These are phyloP conservation scores for Pseudomyrmex gracilis DNA, from an alignment of 1,140 invertebrate species.

Conservation along the genomic window DNA sequence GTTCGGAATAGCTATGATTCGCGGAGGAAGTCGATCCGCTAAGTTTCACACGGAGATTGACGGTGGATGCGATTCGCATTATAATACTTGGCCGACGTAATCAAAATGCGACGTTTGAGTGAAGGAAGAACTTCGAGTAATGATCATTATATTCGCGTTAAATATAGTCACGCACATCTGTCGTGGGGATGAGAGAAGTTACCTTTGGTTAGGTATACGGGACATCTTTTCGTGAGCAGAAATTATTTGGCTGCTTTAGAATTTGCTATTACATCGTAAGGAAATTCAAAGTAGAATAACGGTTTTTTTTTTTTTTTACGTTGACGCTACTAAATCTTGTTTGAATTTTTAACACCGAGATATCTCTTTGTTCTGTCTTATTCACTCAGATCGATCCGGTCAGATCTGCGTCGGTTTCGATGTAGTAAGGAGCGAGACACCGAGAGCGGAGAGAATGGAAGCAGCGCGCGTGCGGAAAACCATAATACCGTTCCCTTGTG, in stretches of 20 bases:
- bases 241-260: neutral
- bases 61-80: constrained; percentile 38
- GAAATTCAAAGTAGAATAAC: neutral
- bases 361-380: constrained; percentile 25
- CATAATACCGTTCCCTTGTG: constrained; percentile 30
- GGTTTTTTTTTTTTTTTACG: neutral
- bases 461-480: constrained; percentile 40
- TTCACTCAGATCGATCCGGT: constrained; percentile 5
- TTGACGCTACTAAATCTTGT: constrained; percentile 30
- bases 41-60: constrained; percentile 63
- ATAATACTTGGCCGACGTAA: constrained; percentile 21
- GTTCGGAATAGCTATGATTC: constrained; percentile 60
- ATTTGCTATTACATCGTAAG: neutral
- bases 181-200: constrained; percentile 1
- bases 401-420: neutral
- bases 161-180: constrained; percentile 20
- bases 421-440: neutral
- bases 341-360: constrained; percentile 28
- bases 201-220: neutral
- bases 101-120: constrained; percentile 28
- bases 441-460: constrained; percentile 30
- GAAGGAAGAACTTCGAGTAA: neutral
- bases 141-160: constrained; percentile 40
- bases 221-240: too few relatives aligned
- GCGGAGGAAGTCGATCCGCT: constrained; percentile 70